Evolutionary conservation across 2,113 vertebrate genomes (phyloP), one percentile per base, ranked within the genome.

Genomic region (Bubalus kerabau): DNA sequence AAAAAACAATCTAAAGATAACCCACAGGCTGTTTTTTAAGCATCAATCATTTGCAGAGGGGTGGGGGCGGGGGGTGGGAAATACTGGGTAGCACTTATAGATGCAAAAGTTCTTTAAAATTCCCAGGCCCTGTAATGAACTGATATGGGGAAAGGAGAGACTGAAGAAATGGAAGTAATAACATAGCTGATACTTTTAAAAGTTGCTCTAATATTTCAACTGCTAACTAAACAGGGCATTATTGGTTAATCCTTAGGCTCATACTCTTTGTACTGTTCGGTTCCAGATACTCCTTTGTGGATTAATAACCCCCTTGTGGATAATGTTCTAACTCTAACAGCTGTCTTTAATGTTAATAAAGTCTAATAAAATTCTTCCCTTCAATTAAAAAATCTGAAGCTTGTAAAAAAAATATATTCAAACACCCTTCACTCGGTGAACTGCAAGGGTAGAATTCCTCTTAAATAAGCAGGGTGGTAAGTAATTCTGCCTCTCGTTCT

Each of bases 271-370:
- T 80, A 78, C 46, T 67, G 7, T 80, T 54, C 26, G 13, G 60
- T 56, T 62, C 59, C 60, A 92, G 43, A 56, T 43, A 90, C 17
- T 28, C 40, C 52, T 74, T 1, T 13, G 15, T 48, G 36, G 74
- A 89, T 90, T 83, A 95, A 52, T 56, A 62, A 96, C 4, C n/a
- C 67, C 60, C 43, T 81, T 1, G 6, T 2, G 40, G n/a, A 74
- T 40, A 64, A 92, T 52, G 32, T 87, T 94, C 56, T 92, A 67
- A 92, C 90, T 86, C 90, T 89, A 60, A n/a, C 71, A 64, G 74
- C 48, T 60, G 40, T 78, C 92, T 81, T 95, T 48, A 85, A 96
- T 85, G n/a, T 83, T 82, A 87, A 84, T 71, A 30, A 74, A 91
- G 71, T 57, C 36, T 32, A 76, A 71, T 80, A 46, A 94, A 94